These are phyloP conservation scores for Steinernema khuongi DNA, from an alignment of 1,140 invertebrate species.

Conservation along the genomic window DNA sequence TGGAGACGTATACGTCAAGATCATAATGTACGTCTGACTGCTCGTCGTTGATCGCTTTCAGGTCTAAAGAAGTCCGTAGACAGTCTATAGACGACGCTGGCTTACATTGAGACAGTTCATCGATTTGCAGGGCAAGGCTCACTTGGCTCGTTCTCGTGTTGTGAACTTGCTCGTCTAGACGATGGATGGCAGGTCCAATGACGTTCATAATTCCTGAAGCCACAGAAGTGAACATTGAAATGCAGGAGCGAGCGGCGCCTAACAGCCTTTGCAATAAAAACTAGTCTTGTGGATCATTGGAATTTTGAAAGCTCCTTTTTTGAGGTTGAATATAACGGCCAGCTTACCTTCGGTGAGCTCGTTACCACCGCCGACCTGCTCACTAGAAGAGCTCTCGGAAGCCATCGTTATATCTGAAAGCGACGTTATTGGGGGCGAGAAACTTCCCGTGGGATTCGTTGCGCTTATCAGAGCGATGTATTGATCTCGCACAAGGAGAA, in stretches of 20 bases:
- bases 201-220: not conserved
- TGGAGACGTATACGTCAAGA: not conserved
- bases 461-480: not conserved
- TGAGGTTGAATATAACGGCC: too few species aligned
- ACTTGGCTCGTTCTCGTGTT: not conserved
- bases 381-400: not conserved
- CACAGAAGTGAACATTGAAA: not conserved
- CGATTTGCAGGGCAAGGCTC: not conserved
- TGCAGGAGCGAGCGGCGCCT: too few species aligned
- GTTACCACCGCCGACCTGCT: not conserved
- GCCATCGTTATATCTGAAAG: not conserved
- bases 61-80: not conserved
- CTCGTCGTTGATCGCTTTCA: not conserved
- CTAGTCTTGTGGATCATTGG: not conserved
- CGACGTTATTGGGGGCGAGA: not conserved
- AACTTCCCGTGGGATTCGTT: slow-evolving; percentile 4
- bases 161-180: not conserved
- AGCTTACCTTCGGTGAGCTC: not conserved
- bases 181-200: not conserved
- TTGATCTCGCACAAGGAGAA: not conserved
- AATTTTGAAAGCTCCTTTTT: too few species aligned
- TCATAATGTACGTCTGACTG: not conserved
- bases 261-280: not conserved
- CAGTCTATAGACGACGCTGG: not conserved
- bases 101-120: slow-evolving; percentile 1